Evolutionary conservation across 2,888 invertebrate species (phyloP), one percentile per base, ranked within the genome.

Genomic region (Druceiella hillmani): DNA sequence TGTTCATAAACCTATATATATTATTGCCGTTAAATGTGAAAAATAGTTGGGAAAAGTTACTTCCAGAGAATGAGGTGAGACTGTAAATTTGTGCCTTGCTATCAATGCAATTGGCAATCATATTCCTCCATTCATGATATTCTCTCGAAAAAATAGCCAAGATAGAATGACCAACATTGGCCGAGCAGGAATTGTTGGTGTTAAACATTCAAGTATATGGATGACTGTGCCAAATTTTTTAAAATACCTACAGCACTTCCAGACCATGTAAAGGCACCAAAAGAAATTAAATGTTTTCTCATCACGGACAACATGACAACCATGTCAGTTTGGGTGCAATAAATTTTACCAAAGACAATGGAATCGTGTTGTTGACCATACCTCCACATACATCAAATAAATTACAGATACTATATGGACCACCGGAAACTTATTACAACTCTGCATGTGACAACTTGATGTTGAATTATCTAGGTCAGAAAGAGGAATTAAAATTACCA

Each of bases 301-400:
- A 49, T 57, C 32, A 33, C 54, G 4, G 57, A 55, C 38, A 55
- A 55, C 56, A 57, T 41, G 51, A 55, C 33, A 40, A 40, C 12
- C 55, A 57, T 40, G 41, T 55, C 11, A 39, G 24, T 22, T 38
- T 55, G 11, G 50, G 50, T 16, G 43, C 47, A 13, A 29, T 62
- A 28, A 48, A 58, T 31, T 50, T 46, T 33, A 51, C 53, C 33
- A 56, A 55, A 51, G 55, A 57, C 4, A 53, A 58, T 50, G 58
- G 61, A n/a, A 53, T n/a, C n/a, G n/a, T n/a, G n/a, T n/a, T n/a
- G n/a, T 33, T 63, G 17, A 56, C 57, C 5, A 49, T 63, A 38
- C 59, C 58, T 16, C 58, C 58, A 7, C 58, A 61, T 50, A 54
- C n/a, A n/a, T n/a, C n/a, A n/a, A n/a, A n/a, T n/a, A n/a, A n/a